Conservation (phyloP, 2,797 vertebrate genomes). For the Bryconaethiops microstoma region DNA sequence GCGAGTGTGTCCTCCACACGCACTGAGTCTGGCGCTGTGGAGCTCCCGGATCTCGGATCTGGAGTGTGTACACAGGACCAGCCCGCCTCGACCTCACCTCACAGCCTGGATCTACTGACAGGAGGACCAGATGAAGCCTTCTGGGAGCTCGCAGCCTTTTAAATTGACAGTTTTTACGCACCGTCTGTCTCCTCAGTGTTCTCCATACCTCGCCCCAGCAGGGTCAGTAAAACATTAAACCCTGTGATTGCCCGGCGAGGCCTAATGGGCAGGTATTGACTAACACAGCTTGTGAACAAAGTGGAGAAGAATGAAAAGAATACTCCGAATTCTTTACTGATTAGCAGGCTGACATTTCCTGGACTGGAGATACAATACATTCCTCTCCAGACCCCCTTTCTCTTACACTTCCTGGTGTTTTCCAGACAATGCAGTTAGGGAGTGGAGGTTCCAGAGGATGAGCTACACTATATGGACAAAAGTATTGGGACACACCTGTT, state of each 20-base stretch:
- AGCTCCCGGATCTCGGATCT: conserved; percentile 64
- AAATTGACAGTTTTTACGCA: neutral
- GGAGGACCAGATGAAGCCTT: neutral
- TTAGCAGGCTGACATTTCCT: conserved; percentile 19
- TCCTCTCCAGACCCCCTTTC: neutral
- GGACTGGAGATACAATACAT: neutral
- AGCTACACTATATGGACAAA: no score
- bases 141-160: neutral
- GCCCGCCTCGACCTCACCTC: neutral
- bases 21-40: neutral
- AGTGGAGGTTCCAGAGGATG: neutral
- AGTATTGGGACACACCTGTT: no score
- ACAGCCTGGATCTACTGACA: neutral
- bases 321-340: neutral
- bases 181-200: no score
- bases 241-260: neutral
- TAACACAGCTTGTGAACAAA: neutral
- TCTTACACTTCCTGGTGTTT: conserved; percentile 30
- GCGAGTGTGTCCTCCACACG: neutral
- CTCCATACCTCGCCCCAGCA: no score
- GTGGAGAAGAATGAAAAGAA: neutral
- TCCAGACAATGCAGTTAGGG: neutral
- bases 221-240: neutral
- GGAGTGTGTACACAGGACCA: conserved; percentile 47
- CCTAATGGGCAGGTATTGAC: neutral